phyloP scores from a whole-genome alignment of 2,888 invertebrate genomes.

The Hedya salicella region DNA sequence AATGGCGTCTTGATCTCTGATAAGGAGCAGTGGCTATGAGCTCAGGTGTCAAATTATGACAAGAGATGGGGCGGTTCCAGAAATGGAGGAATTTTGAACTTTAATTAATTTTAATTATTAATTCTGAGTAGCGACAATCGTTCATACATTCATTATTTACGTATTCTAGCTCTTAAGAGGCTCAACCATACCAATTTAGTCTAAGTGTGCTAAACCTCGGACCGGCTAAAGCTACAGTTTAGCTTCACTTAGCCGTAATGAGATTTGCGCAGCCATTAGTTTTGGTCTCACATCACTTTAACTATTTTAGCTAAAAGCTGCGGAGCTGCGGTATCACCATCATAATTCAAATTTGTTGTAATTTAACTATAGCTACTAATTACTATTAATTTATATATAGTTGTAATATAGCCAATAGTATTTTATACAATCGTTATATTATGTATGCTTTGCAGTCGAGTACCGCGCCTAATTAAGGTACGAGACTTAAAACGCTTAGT shows the following conservation, averaged over 20 bases:
- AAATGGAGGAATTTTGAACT: too few species aligned
- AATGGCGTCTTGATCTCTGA: too few species aligned
- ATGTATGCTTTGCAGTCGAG: too few species aligned
- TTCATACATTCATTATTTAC: background rate
- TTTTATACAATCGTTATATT: too few species aligned
- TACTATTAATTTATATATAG: too few species aligned
- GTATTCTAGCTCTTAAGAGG: background rate
- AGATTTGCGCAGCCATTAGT: conserved; percentile 35
- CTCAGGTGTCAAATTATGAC: too few species aligned
- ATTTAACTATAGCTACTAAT: conserved; percentile 2
- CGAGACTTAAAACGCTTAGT: too few species aligned
- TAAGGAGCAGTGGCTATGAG: too few species aligned
- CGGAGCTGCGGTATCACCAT: conserved; percentile 2
- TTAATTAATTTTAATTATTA: background rate
- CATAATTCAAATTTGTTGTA: conserved; percentile 18
- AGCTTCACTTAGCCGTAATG: conserved; percentile 27
- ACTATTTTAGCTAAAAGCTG: conserved; percentile 33
- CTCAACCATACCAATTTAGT: background rate
- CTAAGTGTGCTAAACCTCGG: background rate
- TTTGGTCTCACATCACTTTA: conserved; percentile 20
- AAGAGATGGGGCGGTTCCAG: too few species aligned
- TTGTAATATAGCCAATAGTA: too few species aligned
- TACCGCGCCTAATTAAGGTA: too few species aligned
- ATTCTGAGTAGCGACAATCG: too few species aligned
- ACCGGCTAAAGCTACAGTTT: conserved; percentile 8